These are phyloP conservation scores for Canis aureus DNA, from an alignment of 2,113 vertebrate genomes.

Conservation along the genomic window DNA sequence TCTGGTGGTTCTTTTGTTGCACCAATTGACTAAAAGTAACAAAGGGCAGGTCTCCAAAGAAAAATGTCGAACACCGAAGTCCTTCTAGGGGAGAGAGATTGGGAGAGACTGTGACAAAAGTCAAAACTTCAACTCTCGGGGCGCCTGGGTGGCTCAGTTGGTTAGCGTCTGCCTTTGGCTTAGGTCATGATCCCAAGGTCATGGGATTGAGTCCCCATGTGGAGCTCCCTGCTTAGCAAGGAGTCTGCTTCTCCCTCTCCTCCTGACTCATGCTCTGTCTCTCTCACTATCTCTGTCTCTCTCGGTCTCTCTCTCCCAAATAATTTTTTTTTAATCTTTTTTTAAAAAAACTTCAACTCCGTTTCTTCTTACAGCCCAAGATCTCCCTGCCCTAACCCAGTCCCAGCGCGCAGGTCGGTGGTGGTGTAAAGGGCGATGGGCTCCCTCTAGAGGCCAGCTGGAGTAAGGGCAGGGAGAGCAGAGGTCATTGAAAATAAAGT, in stretches of 20 bases:
- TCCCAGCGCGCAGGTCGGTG: rapidly evolving
- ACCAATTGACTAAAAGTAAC: not conserved
- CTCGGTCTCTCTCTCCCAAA: too few relatives aligned
- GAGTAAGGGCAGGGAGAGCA: not conserved
- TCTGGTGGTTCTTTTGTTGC: not conserved
- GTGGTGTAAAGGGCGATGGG: not conserved
- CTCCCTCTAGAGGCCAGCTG: not conserved
- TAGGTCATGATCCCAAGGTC: too few relatives aligned
- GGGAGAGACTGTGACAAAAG: not conserved
- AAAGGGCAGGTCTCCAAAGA: not conserved
- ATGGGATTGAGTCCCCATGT: too few relatives aligned
- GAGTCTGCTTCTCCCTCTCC: too few relatives aligned
- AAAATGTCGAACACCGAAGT: not conserved
- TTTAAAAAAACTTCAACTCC: too few relatives aligned
- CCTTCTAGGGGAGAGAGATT: not conserved
- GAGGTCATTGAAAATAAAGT: not conserved
- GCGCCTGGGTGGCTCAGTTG: too few relatives aligned
- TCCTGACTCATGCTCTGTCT: too few relatives aligned
- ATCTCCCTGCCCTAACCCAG: not conserved
- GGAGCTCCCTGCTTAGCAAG: too few relatives aligned
- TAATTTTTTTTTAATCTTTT: too few relatives aligned
- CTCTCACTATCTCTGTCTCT: too few relatives aligned
- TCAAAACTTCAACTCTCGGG: not conserved
- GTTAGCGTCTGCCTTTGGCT: too few relatives aligned
- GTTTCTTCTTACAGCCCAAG: not conserved